phyloP scores from a whole-genome alignment of 2,797 vertebrate species.

The Florisuga fusca region DNA sequence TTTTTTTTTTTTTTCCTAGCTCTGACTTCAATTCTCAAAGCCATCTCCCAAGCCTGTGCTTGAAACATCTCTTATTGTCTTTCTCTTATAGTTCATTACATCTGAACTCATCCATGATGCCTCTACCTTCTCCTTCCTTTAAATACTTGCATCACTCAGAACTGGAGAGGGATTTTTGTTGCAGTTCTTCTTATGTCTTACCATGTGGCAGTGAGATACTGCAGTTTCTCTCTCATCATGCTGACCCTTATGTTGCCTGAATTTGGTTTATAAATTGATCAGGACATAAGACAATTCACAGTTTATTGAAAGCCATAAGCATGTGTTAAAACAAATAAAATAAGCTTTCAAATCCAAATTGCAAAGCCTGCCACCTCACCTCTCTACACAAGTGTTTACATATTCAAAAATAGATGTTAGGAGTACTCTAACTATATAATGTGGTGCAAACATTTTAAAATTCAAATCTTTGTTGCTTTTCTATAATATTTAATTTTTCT shows the following conservation, averaged over 20 bases:
- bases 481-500: background rate
- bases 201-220: background rate
- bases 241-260: background rate
- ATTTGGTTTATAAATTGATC: background rate
- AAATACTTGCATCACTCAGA: background rate
- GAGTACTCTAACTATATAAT: background rate
- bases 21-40: background rate
- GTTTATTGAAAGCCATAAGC: background rate
- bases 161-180: background rate
- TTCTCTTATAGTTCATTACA: background rate
- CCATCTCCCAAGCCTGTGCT: background rate
- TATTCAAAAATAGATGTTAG: background rate
- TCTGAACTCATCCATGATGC: background rate
- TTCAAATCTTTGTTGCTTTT: background rate
- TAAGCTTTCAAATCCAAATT: background rate
- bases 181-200: background rate
- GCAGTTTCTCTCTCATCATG: background rate
- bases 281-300: background rate
- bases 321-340: background rate
- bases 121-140: background rate
- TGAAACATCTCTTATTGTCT: background rate
- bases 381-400: background rate
- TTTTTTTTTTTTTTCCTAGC: background rate
- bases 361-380: background rate
- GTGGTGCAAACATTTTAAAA: background rate